Base-by-base conservation (phyloP, 1,140 invertebrate species). In the Dendroctonus ponderosae region DNA sequence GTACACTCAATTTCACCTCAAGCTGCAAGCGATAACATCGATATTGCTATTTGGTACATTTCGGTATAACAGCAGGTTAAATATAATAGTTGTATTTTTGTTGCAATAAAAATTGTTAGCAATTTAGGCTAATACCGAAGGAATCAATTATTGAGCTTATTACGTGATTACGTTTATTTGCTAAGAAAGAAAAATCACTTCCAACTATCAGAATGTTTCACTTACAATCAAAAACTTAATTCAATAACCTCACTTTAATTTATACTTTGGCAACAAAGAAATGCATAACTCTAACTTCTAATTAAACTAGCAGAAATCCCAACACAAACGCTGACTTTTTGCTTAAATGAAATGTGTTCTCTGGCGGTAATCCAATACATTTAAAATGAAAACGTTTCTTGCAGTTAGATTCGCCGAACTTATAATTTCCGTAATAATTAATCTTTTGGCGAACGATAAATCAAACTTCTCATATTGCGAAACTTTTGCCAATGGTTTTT, bases 1-100 rank as follows among this genome's bases (percentile, higher is more conserved):
- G 37, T 42, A 58, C 62, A 65, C 41, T 65, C 62, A 65, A 65
- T 65, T 65, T 65, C 62, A 65, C 44, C 40, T 43, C 53, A 37
- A 65, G 57, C 38, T 65, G 12, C 62, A 42, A 65, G 53, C 44
- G 53, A 48, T 58, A 57, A 56, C 52, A 44, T 53, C 52, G 50
- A 62, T 62, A 62, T 59, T 59, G 56, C 41, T 37, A 59, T 59
- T 59, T 59, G 26, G 26, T 26, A 26, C 26, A 26, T 26, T 26
- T 1, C 26, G 3, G 26, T 26, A 26, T 26, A 26, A 26, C 26
- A 26, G 26, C 26, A 26, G 26, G 1, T 26, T 26, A 26, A 26
- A 26, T 26, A 26, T 26, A 26, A 2, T 1, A 2, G 3, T 26
- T 26, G 26, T 26, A 26, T 26, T 26, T 26, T 26, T 26, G 3